These are phyloP conservation scores for Cacoxenus indagator DNA, from an alignment of 2,888 invertebrate species.

Conservation along the genomic window DNA sequence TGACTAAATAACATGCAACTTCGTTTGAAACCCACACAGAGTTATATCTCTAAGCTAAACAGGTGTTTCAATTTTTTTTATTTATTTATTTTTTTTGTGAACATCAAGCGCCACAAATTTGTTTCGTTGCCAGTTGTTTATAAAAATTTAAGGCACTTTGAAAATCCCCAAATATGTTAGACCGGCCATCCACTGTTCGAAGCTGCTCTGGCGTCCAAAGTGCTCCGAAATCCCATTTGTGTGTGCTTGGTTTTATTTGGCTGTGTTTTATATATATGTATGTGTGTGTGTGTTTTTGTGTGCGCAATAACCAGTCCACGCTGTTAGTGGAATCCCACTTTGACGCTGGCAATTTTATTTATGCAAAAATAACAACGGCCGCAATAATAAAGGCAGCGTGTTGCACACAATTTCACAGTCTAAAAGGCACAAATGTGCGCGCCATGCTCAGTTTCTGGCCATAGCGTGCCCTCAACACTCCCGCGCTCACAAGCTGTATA, in stretches of 20 bases:
- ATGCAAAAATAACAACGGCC: conserved; percentile 56
- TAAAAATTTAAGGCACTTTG: conserved; percentile 62
- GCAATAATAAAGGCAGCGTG: conserved; percentile 24
- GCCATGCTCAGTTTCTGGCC: background rate
- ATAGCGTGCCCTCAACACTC: too few relatives aligned
- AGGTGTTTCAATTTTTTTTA: background rate
- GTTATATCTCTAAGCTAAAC: conserved; percentile 21
- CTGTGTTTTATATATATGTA: background rate
- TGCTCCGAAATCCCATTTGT: conserved; percentile 58
- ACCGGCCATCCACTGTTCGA: background rate
- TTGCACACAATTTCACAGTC: conserved; percentile 24
- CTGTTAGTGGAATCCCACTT: background rate
- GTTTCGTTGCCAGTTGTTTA: conserved; percentile 52
- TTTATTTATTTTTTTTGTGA: conserved; percentile 36
- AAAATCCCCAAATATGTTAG: conserved; percentile 27
- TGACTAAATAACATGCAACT: conserved; percentile 52
- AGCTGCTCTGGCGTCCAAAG: background rate
- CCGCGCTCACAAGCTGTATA: too few relatives aligned
- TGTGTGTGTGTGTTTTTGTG: background rate
- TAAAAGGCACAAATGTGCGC: conserved; percentile 47
- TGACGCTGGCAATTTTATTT: conserved; percentile 47
- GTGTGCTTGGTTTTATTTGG: too few relatives aligned
- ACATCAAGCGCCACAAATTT: conserved; percentile 48
- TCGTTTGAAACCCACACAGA: background rate
- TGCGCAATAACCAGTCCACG: too few relatives aligned